Evolutionary conservation across 2,113 vertebrate species (phyloP).

Genomic region (Pterocles burchelli): DNA sequence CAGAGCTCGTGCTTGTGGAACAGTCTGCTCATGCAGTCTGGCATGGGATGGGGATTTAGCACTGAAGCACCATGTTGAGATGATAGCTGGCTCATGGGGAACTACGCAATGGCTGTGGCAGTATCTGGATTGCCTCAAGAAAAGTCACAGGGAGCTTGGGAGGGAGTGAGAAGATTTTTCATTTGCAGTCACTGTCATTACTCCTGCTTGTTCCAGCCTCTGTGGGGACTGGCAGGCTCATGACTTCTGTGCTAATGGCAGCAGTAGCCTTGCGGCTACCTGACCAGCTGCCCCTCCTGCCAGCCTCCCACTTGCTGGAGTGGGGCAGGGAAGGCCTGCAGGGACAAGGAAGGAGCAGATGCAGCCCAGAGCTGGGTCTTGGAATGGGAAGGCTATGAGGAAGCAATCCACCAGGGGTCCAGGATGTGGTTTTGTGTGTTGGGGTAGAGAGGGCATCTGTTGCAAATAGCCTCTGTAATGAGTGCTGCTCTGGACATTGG

Average conservation of each 20-base stretch:
- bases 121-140: not conserved
- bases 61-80: not conserved
- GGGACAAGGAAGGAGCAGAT: not conserved
- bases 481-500: not conserved
- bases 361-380: not conserved
- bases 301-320: not conserved
- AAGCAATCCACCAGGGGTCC: not conserved
- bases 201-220: not conserved
- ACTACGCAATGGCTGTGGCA: not conserved
- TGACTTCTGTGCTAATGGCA: not conserved
- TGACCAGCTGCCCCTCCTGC: not conserved
- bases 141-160: not conserved
- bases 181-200: not conserved
- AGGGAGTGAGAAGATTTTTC: not conserved
- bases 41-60: not conserved
- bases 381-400: not conserved
- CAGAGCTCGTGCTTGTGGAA: slow-evolving; percentile 26
- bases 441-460: not conserved
- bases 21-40: not conserved
- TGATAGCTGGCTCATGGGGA: not conserved
- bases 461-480: not conserved
- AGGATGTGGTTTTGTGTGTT: not conserved
- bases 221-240: accelerated
- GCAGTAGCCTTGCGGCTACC: not conserved
- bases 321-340: not conserved